Evolutionary conservation across 2,113 vertebrate genomes (phyloP), one percentile per base, ranked within the genome.

Genomic region (Malurus elegans): DNA sequence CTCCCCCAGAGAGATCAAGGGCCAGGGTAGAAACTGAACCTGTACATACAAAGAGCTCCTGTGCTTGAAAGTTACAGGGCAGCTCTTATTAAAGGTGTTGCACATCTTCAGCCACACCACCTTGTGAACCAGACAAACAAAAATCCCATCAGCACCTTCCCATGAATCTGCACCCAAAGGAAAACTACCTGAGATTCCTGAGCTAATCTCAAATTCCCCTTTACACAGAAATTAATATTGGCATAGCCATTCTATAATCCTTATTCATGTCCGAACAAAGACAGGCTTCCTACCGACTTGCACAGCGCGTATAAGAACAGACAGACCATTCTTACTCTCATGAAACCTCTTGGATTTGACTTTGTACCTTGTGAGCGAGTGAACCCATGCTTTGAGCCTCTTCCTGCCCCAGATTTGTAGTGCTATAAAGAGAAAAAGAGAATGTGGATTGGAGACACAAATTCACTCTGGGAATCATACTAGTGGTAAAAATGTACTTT

Each of bases 361-460:
- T 95, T 76, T 66, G 88, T 97, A 97, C 97, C 97, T 97, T 93
- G 92, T 85, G 28, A 40, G 71, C 0, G 95, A 95, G 34, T 50
- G 88, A 67, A 89, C 56, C 65, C 93, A 76, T 92, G 94, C 67
- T 84, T 90, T 76, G 90, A 81, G 83, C 57, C 57, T 93, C 95
- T 89, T 96, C 79, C 58, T 93, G 88, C 51, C 69, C 16, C 88
- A 92, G 92, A 84, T 66, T 57, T 94, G 93, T 79, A 7, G 91
- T 93, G 90, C 97, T 97, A 93, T 62, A 96, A 96, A 91, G 87
- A 96, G 65, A 96, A 93, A 94, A 69, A 84, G 51, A 93, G 23
- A 90, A 93, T 9, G 45, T 81, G 70, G 71, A 69, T 88, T 94
- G 91, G 62, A 94, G 72, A 94, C 40, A 92, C 10, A 53, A 48